Percentiles rank a stretch among this genome's conserved stretches.
Evolutionary conservation across 2,113 vertebrate genomes (phyloP).

Genomic region (Peromyscus polionotus): DNA sequence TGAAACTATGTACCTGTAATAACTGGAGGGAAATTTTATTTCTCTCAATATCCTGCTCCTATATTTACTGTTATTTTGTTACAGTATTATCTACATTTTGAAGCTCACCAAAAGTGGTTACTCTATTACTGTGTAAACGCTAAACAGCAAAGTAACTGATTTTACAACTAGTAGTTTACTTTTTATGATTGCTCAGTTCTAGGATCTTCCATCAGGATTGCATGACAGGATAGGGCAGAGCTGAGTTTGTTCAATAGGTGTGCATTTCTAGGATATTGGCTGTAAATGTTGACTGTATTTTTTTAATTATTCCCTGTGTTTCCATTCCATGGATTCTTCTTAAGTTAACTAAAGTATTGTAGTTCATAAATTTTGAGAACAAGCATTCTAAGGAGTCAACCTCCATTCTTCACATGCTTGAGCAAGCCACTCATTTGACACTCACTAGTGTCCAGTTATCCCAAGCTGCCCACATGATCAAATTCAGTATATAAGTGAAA

Average conservation of each 20-base stretch:
- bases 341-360: background rate
- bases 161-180: background rate
- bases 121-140: background rate
- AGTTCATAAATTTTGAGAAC: background rate
- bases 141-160: background rate
- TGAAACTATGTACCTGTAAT: background rate
- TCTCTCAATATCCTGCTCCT: background rate
- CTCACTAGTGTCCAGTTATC: background rate
- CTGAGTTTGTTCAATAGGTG: background rate
- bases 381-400: background rate
- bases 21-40: background rate
- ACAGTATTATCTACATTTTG: background rate
- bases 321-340: background rate
- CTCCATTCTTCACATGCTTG: background rate
- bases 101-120: background rate
- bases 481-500: background rate
- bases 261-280: accelerated
- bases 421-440: background rate
- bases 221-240: background rate
- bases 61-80: background rate
- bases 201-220: background rate
- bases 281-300: background rate
- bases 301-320: background rate
- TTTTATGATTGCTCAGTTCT: background rate
- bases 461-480: background rate